Percentiles rank a stretch among this genome's conserved stretches.
Evolutionary conservation across 2,113 vertebrate species (phyloP).

Genomic region (Charadrius vociferus): DNA sequence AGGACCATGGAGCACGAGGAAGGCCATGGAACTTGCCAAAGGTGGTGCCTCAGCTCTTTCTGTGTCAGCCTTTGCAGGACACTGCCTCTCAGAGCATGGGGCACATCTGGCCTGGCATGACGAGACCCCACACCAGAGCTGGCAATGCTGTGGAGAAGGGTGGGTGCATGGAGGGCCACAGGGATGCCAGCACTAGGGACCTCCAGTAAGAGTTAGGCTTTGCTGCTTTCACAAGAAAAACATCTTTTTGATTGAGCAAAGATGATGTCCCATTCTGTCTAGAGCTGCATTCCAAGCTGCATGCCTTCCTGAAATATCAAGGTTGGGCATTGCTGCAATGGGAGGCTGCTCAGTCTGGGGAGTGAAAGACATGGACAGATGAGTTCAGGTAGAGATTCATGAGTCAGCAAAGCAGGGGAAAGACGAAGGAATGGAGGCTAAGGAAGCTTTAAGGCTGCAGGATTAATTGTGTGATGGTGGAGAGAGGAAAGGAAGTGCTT

Average conservation of each 20-base stretch:
- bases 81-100: background rate
- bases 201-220: background rate
- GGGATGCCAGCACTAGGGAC: background rate
- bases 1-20: background rate
- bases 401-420: background rate
- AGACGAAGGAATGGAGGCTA: background rate
- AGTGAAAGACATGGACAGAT: background rate
- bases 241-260: fast-evolving
- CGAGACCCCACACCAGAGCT: background rate
- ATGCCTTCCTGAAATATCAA: background rate
- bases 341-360: background rate
- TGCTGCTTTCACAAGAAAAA: background rate
- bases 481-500: background rate
- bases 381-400: background rate
- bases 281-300: background rate
- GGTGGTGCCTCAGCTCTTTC: background rate
- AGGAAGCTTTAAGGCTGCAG: background rate
- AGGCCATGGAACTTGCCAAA: background rate
- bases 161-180: background rate
- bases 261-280: background rate
- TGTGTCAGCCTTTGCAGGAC: background rate
- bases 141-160: background rate
- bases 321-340: background rate
- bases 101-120: background rate
- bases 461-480: background rate